These are phyloP conservation scores for Gymnorhina tibicen DNA, from an alignment of 2,113 vertebrate genomes.

Conservation along the genomic window DNA sequence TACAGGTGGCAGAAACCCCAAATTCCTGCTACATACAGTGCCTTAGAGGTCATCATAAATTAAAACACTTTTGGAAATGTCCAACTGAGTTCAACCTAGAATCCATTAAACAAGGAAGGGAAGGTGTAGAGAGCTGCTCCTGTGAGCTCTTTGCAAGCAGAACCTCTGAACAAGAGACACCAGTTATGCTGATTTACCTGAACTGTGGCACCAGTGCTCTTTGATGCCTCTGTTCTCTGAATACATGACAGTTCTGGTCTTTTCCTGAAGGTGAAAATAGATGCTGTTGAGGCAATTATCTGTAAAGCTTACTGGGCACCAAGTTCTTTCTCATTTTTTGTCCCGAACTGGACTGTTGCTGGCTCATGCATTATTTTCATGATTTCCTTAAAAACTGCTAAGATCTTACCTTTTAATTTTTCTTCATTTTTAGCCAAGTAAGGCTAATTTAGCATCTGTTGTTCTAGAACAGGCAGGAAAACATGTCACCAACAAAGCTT, in stretches of 20 bases:
- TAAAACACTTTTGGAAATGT: background rate
- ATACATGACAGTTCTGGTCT: background rate
- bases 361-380: background rate
- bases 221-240: background rate
- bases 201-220: background rate
- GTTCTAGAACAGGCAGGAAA: background rate
- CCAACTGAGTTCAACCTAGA: background rate
- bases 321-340: background rate
- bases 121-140: background rate
- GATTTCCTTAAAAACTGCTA: background rate
- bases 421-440: background rate
- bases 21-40: background rate
- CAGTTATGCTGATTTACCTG: background rate
- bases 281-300: background rate
- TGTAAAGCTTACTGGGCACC: background rate
- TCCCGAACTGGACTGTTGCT: background rate
- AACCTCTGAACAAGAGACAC: background rate
- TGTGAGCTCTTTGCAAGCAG: background rate
- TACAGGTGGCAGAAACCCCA: background rate
- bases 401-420: background rate
- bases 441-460: background rate
- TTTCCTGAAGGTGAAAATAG: background rate
- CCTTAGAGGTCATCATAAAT: background rate
- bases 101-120: background rate
- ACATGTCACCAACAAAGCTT: background rate